Evolutionary conservation across 2,888 invertebrate genomes (phyloP).

Genomic region (Epicampocera succincta): DNA sequence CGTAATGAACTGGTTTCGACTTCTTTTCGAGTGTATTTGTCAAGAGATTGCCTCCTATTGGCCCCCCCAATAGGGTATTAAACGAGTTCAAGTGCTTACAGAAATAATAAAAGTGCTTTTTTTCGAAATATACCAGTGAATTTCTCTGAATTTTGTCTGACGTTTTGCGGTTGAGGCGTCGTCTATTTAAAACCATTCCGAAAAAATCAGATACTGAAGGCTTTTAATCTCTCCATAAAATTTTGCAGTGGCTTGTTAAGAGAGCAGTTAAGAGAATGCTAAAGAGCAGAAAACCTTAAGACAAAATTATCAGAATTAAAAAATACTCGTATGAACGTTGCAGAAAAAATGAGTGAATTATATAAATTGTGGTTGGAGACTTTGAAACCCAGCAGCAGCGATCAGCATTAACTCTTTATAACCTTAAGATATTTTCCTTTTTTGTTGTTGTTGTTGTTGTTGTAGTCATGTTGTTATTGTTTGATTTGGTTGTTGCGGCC

Average conservation of each 20-base stretch:
- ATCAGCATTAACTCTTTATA: constrained; percentile 59
- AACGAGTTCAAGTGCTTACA: background rate
- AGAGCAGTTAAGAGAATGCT: constrained; percentile 2
- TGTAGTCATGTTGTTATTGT: constrained; percentile 14
- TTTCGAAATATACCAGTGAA: constrained; percentile 15
- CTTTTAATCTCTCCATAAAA: constrained; percentile 21
- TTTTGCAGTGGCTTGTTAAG: constrained; percentile 35
- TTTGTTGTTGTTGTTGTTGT: background rate
- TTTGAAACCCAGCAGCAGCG: constrained; percentile 29
- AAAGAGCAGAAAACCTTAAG: background rate
- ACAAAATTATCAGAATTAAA: background rate
- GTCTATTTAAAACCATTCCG: constrained; percentile 6
- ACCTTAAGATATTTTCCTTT: constrained; percentile 43
- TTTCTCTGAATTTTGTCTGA: constrained; percentile 63
- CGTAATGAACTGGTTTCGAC: no score
- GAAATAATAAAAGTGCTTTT: constrained; percentile 20
- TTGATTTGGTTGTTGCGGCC: constrained; percentile 40
- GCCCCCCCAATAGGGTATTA: background rate
- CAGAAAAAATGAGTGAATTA: constrained; percentile 13
- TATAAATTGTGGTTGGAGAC: constrained; percentile 7
- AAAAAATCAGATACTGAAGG: constrained; percentile 13
- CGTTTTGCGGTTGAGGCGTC: constrained; percentile 32
- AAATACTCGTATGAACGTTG: background rate
- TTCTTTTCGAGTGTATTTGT: no score
- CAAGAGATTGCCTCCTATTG: no score